Base-by-base conservation (phyloP, 2,113 vertebrate species). In the Phylloscopus trochiloides region DNA sequence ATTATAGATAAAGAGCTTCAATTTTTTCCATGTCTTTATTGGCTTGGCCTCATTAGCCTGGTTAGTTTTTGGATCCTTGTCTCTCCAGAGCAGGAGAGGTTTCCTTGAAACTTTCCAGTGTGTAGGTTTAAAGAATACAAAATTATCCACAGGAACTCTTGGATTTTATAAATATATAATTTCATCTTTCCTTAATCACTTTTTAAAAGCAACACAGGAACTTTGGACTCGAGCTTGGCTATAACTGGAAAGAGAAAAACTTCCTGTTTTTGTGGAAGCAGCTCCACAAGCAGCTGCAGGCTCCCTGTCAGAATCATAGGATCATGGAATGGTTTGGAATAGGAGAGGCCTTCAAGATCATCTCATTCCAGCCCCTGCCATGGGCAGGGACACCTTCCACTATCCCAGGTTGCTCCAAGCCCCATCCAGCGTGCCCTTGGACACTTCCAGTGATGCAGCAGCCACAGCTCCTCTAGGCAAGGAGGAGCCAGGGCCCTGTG, bases 351-450 rank as follows among this genome's bases (percentile, higher is more conserved):
- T 65, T n/a, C 16, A 45, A 24, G 38, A 24, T 24, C 15, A 25
- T 25, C 45, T 7, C 5, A 4, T 67, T 45, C 28, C 43, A 38
- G 0, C 7, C 2, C 8, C 26, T 43, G 36, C 22, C n/a, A 29
- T 3, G 15, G 18, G 18, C 15, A 70, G n/a, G 28, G 45, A 54
- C 28, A 81, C 16, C 10, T 13, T 22, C n/a, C 47, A 40, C 20
- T 10, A 6, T 1, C 11, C n/a, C 70, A 61, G 19, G 4, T 6
- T 74, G 10, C 6, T 68, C 47, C 25, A 75, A 75, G 2, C 1
- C 20, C 8, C 0, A 0, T 74, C 52, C 61, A 52, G 0, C 6
- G 17, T 26, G 54, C 24, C 9, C 47, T 47, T 26, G 47, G 4
- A 15, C 40, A 40, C 3, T 58, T 43, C 4, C 45, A 81, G 38